Evolutionary conservation across 2,888 invertebrate species (phyloP).

Genomic region (Lepidocyrtinus sp.): DNA sequence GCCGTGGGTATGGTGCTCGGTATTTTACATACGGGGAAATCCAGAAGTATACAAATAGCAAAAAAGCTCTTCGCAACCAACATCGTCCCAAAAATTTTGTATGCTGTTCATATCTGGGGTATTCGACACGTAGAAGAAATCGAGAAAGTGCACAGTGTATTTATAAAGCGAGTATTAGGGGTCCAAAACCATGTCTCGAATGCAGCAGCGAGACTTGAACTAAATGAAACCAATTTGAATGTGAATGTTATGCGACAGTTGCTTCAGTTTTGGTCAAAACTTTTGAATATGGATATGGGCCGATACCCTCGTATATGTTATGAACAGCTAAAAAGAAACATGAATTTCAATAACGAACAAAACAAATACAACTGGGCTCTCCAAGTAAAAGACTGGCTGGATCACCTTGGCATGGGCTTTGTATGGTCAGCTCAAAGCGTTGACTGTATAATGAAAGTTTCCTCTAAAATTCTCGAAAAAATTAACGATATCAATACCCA

Average conservation of each 20-base stretch:
- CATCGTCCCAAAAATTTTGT: neutral
- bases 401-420: neutral
- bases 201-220: neutral
- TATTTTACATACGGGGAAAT: too few relatives aligned
- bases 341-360: neutral
- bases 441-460: too few relatives aligned
- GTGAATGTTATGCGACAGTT: neutral
- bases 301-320: neutral
- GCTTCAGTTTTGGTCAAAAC: neutral
- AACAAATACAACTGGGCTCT: neutral
- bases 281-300: neutral
- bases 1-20: neutral
- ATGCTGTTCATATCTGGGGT: neutral
- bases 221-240: neutral
- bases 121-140: neutral
- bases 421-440: neutral
- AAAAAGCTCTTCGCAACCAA: neutral
- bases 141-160: neutral
- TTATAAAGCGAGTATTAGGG: neutral
- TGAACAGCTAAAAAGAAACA: neutral
- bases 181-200: neutral
- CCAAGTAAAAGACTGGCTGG: neutral
- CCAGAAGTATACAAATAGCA: neutral
- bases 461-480: too few relatives aligned
- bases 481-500: neutral